Conservation (phyloP, 30 jellyfish, hydroid and myxozoan genomes). For the Catostylus mosaicus region DNA sequence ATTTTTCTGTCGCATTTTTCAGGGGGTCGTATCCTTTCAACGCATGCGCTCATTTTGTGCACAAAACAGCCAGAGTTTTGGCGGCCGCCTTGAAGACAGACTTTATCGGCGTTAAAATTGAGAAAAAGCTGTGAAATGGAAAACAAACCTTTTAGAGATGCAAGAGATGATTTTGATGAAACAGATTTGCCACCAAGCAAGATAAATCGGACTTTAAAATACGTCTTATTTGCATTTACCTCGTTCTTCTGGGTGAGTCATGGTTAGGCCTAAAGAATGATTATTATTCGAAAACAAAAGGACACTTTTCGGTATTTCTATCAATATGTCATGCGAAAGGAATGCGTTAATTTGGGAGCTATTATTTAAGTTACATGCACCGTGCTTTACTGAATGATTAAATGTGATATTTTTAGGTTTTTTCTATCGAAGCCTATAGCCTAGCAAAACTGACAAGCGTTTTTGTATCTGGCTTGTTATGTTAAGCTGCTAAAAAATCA, state of each 20-base stretch:
- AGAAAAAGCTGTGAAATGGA: neutral
- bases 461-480: too few species aligned
- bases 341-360: too few species aligned
- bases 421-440: too few species aligned
- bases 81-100: too few species aligned
- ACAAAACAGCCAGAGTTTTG: neutral
- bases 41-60: slow-evolving; percentile 4
- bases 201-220: slow-evolving; percentile 67
- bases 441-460: too few species aligned
- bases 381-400: too few species aligned
- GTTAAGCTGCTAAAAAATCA: too few species aligned
- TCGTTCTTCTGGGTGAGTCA: slow-evolving; percentile 90
- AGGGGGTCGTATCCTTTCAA: too few species aligned
- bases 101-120: neutral
- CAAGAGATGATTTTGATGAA: slow-evolving; percentile 25
- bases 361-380: too few species aligned
- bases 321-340: neutral
- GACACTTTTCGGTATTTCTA: neutral
- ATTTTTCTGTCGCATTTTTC: too few species aligned
- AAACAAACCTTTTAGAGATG: neutral
- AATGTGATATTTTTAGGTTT: too few species aligned
- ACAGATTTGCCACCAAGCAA: slow-evolving; percentile 69
- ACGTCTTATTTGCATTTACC: slow-evolving; percentile 80
- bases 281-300: neutral
- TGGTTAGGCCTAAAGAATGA: neutral